Evolutionary conservation across 2,113 vertebrate species (phyloP).

Genomic region (Dicerorhinus sumatrensis): DNA sequence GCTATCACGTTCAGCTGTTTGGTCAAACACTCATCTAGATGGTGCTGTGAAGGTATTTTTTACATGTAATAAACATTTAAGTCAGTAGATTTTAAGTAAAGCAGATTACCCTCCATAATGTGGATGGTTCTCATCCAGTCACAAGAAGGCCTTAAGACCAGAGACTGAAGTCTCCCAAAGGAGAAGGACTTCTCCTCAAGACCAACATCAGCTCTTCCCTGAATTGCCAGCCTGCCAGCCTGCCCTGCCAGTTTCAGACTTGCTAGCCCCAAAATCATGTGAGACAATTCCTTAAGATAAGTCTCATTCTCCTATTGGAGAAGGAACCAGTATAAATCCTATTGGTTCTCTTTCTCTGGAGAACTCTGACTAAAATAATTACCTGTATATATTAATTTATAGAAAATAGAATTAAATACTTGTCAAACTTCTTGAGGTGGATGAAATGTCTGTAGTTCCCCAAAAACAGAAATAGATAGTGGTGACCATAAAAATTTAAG

Average conservation of each 20-base stretch:
- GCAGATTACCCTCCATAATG: background rate
- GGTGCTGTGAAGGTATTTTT: background rate
- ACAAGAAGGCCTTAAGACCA: background rate
- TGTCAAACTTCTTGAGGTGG: background rate
- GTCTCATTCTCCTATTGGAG: background rate
- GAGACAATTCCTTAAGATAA: background rate
- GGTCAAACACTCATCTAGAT: background rate
- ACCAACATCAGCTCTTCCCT: background rate
- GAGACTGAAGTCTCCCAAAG: background rate
- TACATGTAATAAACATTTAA: background rate
- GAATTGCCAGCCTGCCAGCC: background rate
- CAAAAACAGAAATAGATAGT: background rate
- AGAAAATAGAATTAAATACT: background rate
- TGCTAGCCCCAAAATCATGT: background rate
- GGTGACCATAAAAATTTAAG: background rate
- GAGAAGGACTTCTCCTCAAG: background rate
- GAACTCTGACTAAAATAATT: background rate
- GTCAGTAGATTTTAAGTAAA: background rate
- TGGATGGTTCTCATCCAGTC: background rate
- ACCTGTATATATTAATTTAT: background rate
- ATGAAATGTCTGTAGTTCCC: background rate
- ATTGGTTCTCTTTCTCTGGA: background rate
- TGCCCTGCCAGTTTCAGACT: background rate
- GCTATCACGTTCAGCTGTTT: background rate
- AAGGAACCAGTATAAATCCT: background rate